These are phyloP conservation scores for Apteryx owenii DNA, from an alignment of 2,113 vertebrate genomes.

Conservation along the genomic window DNA sequence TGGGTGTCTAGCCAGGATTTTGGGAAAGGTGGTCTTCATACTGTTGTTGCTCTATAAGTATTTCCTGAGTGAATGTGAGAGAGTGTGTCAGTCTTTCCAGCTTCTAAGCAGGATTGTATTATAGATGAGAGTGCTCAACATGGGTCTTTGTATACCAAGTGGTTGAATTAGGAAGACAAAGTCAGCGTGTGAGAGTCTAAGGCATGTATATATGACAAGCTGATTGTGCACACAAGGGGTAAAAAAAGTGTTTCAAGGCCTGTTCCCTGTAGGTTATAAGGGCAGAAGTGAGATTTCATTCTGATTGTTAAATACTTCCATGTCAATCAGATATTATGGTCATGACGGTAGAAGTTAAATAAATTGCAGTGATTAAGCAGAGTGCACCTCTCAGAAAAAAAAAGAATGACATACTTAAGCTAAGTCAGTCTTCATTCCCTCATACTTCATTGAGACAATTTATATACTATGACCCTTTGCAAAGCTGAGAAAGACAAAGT, in stretches of 20 bases:
- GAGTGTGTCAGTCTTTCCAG: not conserved
- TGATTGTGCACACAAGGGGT: not conserved
- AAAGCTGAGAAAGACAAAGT: not conserved
- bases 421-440: not conserved
- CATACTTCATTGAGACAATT: not conserved
- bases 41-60: not conserved
- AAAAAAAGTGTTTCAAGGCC: rapidly evolving
- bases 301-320: not conserved
- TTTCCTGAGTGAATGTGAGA: not conserved
- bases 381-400: not conserved
- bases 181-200: not conserved
- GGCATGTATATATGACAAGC: not conserved
- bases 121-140: not conserved
- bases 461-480: not conserved
- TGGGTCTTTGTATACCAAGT: not conserved
- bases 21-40: not conserved
- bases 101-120: not conserved
- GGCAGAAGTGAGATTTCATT: not conserved
- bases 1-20: not conserved
- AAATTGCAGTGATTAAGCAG: not conserved
- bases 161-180: not conserved
- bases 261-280: not conserved
- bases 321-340: not conserved
- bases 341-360: not conserved
- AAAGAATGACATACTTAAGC: not conserved